Evolutionary conservation across 2,888 invertebrate genomes (phyloP), one percentile per base, ranked within the genome.

Genomic region (Anoncus sp.): DNA sequence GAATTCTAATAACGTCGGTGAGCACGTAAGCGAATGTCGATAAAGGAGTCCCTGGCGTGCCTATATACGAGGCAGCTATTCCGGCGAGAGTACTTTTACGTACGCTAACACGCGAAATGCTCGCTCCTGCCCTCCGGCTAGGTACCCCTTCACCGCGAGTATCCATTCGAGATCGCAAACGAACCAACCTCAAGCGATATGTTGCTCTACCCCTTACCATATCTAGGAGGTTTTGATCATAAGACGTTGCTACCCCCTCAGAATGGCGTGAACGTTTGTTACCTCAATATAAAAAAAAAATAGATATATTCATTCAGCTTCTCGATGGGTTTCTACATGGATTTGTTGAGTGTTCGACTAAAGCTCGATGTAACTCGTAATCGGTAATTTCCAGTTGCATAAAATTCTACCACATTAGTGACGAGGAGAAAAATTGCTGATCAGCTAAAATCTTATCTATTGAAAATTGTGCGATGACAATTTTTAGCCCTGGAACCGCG

Each of bases 1-100:
- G 82, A 82, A 82, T 82, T 82, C 81, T 80, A 82, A 82, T 82
- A 82, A 82, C 81, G 82, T 78, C 65, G 71, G 67, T 66, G 57
- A 75, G 80, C 81, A 82, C 81, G 81, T 81, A 81, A 76, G 81
- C 79, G 79, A 79, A 82, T 82, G 82, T 82, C 82, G 81, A 82
- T 82, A 79, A 82, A 79, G 59, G 72, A 74, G 74, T 74, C 69
- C 53, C 53, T 65, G 73, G 63, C 53, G 45, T 77, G 83, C 73
- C 81, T 81, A 83, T 79, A 78, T 77, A 75, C 53, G 71, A 40
- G 55, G 45, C 24, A 18, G 74, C 55, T 49, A 45, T 49, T 35
- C 60, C 16, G 53, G 22, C 16, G 60, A 60, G 70, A 55, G 62
- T 67, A 51, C 47, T 74, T 53, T 31, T 24, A 70, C 66, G 45